Base-by-base conservation (phyloP, 1,140 invertebrate genomes). In the Eriocheir sinensis region DNA sequence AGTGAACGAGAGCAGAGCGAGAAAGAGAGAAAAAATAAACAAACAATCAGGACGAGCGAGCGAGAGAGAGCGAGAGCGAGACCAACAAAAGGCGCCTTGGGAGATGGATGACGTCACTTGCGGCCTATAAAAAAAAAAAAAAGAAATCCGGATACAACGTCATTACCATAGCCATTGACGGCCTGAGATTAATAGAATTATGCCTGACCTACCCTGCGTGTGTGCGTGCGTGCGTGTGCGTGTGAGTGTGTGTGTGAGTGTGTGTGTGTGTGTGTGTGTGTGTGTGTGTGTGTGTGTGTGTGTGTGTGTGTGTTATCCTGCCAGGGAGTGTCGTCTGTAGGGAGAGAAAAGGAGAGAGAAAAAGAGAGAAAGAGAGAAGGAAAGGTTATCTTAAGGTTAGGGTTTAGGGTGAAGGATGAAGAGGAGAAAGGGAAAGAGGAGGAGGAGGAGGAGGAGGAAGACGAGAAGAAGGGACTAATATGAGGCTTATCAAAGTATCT, bases 181-280 rank as follows among this genome's bases (percentile, higher is more conserved):
- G 60, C n/a, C 27, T n/a, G n/a, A 72, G 60, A 72, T 72, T 72
- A 72, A 72, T 72, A 72, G 60, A 72, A 72, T 72, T 72, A 72
- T 72, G 27, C 60, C 60, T 21, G 60, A 72, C 17, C 44, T 15
- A 48, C 44, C 44, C 44, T 90, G 53, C 60, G 53, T 90, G 53
- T 90, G 53, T 90, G 53, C 30, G 32, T 90, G 53, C 60, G 53
- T 90, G 53, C 60, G 53, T 90, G 53, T 60, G 53, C 60, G 53
- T 90, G 53, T 90, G 53, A 60, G 53, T 90, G 53, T 90, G 17
- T 90, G 36, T 90, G 36, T 90, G 53, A 60, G 53, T 90, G 53
- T 90, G 53, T 90, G 53, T 90, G 34, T 90, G 89, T 90, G 89
- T 90, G 89, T 90, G 89, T 90, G 89, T 90, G 89, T 90, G 89